Percentiles rank a stretch among this genome's conserved stretches.
phyloP scores from a whole-genome alignment of 2,888 invertebrate genomes.

The Formica aserva region DNA sequence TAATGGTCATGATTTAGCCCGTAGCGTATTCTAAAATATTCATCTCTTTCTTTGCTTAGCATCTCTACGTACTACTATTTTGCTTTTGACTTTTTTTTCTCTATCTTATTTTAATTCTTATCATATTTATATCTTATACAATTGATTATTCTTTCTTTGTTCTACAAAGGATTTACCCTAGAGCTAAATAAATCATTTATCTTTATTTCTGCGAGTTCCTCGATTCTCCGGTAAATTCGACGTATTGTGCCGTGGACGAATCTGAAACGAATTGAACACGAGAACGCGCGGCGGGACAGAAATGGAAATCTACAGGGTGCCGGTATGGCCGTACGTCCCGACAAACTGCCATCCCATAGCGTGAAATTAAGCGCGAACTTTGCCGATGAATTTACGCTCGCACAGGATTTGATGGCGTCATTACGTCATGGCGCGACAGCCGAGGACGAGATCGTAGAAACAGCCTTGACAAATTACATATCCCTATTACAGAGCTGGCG shows the following conservation, averaged over 20 bases:
- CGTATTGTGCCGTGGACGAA: not conserved
- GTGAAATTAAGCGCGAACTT: slow-evolving; percentile 51
- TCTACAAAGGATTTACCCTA: not conserved
- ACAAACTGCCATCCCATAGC: slow-evolving; percentile 18
- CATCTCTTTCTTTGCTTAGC: not conserved
- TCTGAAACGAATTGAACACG: slow-evolving; percentile 13
- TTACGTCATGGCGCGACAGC: slow-evolving; percentile 49
- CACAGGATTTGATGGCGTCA: slow-evolving; percentile 54
- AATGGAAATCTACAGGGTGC: slow-evolving; percentile 45
- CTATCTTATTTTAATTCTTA: not conserved
- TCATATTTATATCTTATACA: not conserved
- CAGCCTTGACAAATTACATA: slow-evolving; percentile 46
- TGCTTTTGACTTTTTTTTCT: not conserved
- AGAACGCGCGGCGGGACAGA: slow-evolving; percentile 18
- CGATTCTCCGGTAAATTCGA: slow-evolving; percentile 3
- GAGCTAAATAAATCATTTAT: not conserved
- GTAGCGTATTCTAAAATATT: not conserved
- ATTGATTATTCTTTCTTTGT: not conserved
- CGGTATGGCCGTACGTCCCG: not conserved
- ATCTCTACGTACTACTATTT: not conserved
- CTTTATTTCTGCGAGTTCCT: not conserved
- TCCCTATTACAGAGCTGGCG: slow-evolving; percentile 30
- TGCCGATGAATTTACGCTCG: slow-evolving; percentile 53
- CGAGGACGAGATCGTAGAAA: slow-evolving; percentile 57
- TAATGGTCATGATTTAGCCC: not conserved